Base-by-base conservation (phyloP, 2,888 invertebrate genomes). In the Cheilosia pagana region DNA sequence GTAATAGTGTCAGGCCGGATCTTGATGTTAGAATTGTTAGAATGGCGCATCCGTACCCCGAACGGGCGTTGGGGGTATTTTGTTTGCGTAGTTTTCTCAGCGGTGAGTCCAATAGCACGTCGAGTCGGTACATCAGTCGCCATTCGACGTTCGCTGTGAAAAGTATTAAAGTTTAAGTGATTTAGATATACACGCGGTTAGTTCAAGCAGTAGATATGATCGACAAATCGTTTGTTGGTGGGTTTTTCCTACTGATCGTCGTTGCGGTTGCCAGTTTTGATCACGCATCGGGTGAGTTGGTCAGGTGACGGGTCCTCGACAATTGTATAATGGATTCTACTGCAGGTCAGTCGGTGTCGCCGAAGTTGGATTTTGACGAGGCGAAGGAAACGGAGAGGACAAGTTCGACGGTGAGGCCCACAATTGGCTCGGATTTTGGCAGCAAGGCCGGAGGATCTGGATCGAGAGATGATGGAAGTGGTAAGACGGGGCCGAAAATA, bases 311-410 rank as follows among this genome's bases (percentile, higher is more conserved):
- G 23, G 48, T 41, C 28, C 28, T 55, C 10, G 12, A 35, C 12
- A 74, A 43, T 28, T 28, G 59, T 50, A 23, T n/a, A n/a, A n/a
- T 81, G 45, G 25, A 31, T 21, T 19, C 39, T 7, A 41, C 35
- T 87, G 86, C 87, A 91, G 91, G 89, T 86, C 90, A 91, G 87
- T 87, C 89, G 87, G 88, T 92, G 67, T 90, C 91, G 41, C 88
- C 92, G 71, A 92, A 92, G 87, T 86, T 92, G 86, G 92, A 92
- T 89, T 91, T 92, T 87, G 90, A 90, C 86, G 91, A 90, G 35
- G 82, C 87, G 12, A 85, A 87, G 43, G 89, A 90, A 14, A 86
- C 81, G 21, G 88, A 87, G 45, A 87, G 74, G 50, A 88, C 85
- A 74, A 87, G 87, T 68, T 87, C 90, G 60, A 88, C 87, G 5